Base-by-base conservation (phyloP, 2,797 vertebrate genomes). In the Glossophaga mutica region DNA sequence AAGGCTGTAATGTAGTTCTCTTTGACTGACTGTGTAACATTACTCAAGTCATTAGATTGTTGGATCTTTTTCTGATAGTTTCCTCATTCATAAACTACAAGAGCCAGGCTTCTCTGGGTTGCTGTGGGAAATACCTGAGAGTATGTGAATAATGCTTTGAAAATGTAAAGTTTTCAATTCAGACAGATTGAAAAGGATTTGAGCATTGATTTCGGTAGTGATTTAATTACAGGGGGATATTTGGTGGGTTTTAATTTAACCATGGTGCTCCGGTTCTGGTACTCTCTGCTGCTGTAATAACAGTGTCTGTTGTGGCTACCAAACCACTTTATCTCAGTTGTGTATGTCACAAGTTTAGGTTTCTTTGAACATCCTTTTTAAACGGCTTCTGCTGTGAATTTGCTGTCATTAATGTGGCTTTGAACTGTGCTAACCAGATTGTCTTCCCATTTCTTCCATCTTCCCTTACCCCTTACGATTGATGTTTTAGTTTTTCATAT, bases 131-230 rank as follows among this genome's bases (percentile, higher is more conserved):
- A 79, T 70, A 84, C 48, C 16, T 90, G 19, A 79, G 52, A 76
- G 9, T 70, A 55, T 90, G 42, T 87, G n/a, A 87, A 11, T 76
- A 57, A 42, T 94, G 32, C 74, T 86, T 94, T 87, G 22, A 95
- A 87, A 88, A 83, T 70, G 55, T 32, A 67, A 85, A 89, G 71
- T 65, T 92, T 95, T 81, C 26, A 90, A 44, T 83, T 92, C 48
- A 83, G 44, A 84, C 29, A 50, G 46, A 88, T 55, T 65, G 42
- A 88, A 96, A 92, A 77, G 65, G n/a, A 19, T 68, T 92, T 62
- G 78, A 94, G 77, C 29, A 65, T 91, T 94, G 46, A n/a, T 91
- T 88, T 92, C 7, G 94, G 59, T 95, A 87, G 44, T 87, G 39
- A 73, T 91, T 94, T 81, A 90, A 70, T 79, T 87, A 67, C 2